Base-by-base conservation (phyloP, 2,888 invertebrate species). In the Chaetogeoica ovagalla region DNA sequence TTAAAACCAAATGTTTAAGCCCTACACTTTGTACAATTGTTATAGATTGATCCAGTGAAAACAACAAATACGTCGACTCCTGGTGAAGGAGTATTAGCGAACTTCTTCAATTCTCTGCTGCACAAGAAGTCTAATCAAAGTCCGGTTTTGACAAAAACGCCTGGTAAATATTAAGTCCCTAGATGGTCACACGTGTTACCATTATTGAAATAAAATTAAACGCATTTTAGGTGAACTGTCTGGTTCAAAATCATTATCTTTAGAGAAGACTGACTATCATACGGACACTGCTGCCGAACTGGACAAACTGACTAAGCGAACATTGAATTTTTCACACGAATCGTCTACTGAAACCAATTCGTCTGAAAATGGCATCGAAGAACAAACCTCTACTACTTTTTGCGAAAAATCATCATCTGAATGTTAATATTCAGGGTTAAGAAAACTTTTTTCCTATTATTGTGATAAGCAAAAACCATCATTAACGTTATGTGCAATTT, bases 51-150 rank as follows among this genome's bases (percentile, higher is more conserved):
- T 82, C 72, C 84, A 9, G 94, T 91, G 77, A 92, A 95, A 88
- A 90, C 92, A 0, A 86, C 87, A 59, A 85, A 87, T 9, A 63
- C 81, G 9, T 91, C 94, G 75, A 92, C 94, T 5, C 92, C 93
- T 76, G 93, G 93, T 82, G 97, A 97, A 88, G 96, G 97, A 82
- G 97, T 98, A 77, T 88, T 98, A 83, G 98, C 98, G 17, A 98
- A 94, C 88, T 98, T 98, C 90, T 98, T 98, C 89, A 98, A 98
- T 89, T 97, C 97, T 83, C 89, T 98, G 85, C 90, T 98, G 84
- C 94, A 94, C 88, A 98, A 97, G 90, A 97, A 97, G 88, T 92
- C 94, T 59, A 94, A 91, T 60, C 77, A 79, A 62, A 90, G 91
- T 55, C 90, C 90, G 21, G 87, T 86, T 19, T 87, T 88, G 43